phyloP scores from a whole-genome alignment of 2,797 vertebrate species.

The Hoplostethus atlanticus region DNA sequence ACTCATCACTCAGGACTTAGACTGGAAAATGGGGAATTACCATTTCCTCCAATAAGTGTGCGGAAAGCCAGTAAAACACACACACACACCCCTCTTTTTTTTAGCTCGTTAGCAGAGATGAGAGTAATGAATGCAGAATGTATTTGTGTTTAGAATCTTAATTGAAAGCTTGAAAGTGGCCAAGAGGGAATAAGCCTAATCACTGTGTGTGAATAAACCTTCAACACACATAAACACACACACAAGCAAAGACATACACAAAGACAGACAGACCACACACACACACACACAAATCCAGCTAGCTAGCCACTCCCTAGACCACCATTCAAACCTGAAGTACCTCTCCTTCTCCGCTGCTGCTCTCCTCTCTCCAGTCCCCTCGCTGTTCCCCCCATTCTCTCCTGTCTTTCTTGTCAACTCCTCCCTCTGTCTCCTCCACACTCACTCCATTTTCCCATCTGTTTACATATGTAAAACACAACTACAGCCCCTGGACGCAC shows the following conservation, averaged over 20 bases:
- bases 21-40: slow-evolving; percentile 66
- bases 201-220: slow-evolving; percentile 90
- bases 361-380: not conserved
- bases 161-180: slow-evolving; percentile 94
- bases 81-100: slow-evolving; percentile 50
- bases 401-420: slow-evolving; percentile 3
- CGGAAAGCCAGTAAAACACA: slow-evolving; percentile 23
- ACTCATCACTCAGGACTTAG: slow-evolving; percentile 60
- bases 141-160: slow-evolving; percentile 96
- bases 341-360: slow-evolving; percentile 32
- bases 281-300: slow-evolving; percentile 9
- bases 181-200: slow-evolving; percentile 94
- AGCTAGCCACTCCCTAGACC: slow-evolving; percentile 41
- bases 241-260: not conserved
- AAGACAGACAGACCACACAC: slow-evolving; percentile 14
- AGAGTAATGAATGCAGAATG: slow-evolving; percentile 85
- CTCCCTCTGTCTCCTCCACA: slow-evolving; percentile 23
- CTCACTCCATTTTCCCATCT: slow-evolving; percentile 48
- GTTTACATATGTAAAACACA: slow-evolving; percentile 66
- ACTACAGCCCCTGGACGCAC: slow-evolving; percentile 60
- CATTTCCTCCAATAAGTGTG: slow-evolving; percentile 50
- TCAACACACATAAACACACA: slow-evolving; percentile 54
- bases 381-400: not conserved
- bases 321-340: slow-evolving; percentile 56
- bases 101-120: slow-evolving; percentile 75